These are phyloP conservation scores for Fregetta grallaria DNA, from an alignment of 2,113 vertebrate genomes.

Conservation along the genomic window DNA sequence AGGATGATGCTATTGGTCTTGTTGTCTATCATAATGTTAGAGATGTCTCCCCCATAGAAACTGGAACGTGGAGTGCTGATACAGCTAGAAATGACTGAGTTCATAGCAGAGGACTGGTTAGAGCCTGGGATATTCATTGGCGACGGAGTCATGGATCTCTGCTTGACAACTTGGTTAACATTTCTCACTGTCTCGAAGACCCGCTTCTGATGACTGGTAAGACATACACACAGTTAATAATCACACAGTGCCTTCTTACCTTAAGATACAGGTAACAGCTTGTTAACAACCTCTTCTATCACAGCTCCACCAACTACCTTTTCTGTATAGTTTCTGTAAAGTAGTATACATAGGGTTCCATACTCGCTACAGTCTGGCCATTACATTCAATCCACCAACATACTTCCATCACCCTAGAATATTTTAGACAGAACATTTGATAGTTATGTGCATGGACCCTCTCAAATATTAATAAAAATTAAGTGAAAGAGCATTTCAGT, in stretches of 20 bases:
- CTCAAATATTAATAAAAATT: not conserved
- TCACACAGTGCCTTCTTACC: not conserved
- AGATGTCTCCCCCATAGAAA: slow-evolving; percentile 86
- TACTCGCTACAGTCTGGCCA: not conserved
- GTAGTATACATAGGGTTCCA: not conserved
- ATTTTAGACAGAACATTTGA: not conserved
- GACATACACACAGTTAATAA: not conserved
- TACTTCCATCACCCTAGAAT: not conserved
- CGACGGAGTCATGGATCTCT: slow-evolving; percentile 86
- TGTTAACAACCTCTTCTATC: not conserved
- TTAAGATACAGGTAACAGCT: not conserved
- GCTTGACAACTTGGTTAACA: slow-evolving; percentile 91
- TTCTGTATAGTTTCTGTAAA: not conserved
- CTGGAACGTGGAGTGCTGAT: slow-evolving; percentile 90
- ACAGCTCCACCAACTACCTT: not conserved
- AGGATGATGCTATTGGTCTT: slow-evolving; percentile 88
- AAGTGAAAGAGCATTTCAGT: not conserved
- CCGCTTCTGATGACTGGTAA: slow-evolving; percentile 88
- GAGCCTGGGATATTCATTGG: slow-evolving; percentile 98
- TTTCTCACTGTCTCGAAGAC: slow-evolving; percentile 95
- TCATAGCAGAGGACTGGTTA: slow-evolving; percentile 92
- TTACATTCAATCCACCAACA: not conserved
- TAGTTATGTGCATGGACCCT: not conserved
- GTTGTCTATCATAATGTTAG: slow-evolving; percentile 87
- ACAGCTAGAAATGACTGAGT: slow-evolving; percentile 91